Evolutionary conservation across 2,888 invertebrate genomes (phyloP), one percentile per base, ranked within the genome.

Genomic region (Ophion slaviceki): DNA sequence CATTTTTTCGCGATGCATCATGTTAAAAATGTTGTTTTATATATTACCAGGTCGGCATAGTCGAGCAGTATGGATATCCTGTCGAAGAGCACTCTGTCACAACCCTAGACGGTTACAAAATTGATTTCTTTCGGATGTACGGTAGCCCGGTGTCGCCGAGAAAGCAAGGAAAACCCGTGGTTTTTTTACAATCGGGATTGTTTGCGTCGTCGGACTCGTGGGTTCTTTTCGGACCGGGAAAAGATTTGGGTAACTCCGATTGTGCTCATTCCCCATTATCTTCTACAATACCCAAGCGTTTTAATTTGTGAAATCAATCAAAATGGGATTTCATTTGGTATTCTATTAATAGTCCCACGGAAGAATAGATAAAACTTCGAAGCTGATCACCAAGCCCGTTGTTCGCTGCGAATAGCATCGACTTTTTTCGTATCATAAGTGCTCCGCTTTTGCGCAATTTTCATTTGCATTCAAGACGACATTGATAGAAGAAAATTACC

Each of bases 61-160:
- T 91, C 5, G 75, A 90, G 74, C 77, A 85, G 68, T 80, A 90
- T 24, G 90, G 90, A 67, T 93, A 92, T 82, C 88, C 89, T 2
- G 91, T 88, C 2, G 92, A 92, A 74, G 92, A 92, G 40, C 92
- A 93, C 80, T 82, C 86, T 1, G 79, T 92, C 5, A 91, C 87
- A 10, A 93, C 92, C 1, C 81, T 86, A 28, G 93, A 93, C 86
- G 93, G 92, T n/a, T 93, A 93, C 79, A 88, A 80, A 20, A 70
- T 93, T 32, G 86, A 61, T 4, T 32, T 93, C 59, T 91, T 92
- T 67, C 88, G 92, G 72, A 92, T 93, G 83, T 89, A 91, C 0
- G 89, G 89, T 2, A 90, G 89, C 68, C 90, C 92, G 3, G 67
- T 74, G 6, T 88, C 82, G n/a, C 89, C 90, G 0, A 86, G 80